These are phyloP conservation scores for Hemicordylus capensis DNA, from an alignment of 2,113 vertebrate genomes.

Conservation along the genomic window DNA sequence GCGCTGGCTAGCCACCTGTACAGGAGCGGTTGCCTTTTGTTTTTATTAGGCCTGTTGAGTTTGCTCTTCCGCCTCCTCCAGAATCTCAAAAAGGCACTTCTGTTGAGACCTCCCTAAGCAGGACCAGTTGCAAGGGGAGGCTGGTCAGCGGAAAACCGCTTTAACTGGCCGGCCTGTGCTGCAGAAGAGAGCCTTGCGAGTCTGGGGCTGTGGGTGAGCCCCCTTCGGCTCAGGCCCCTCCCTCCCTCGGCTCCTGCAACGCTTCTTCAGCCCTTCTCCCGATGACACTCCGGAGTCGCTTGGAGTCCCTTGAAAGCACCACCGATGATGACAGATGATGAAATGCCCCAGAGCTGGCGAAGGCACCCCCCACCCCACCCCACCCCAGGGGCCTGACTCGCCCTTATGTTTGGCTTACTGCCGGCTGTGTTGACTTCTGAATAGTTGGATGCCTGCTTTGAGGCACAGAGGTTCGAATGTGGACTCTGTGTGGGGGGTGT, in stretches of 20 bases:
- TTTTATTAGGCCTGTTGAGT: too few species aligned
- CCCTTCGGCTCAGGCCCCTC: not conserved
- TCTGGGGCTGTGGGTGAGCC: too few species aligned
- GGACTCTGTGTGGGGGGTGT: not conserved
- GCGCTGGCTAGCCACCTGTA: too few species aligned
- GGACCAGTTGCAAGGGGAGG: too few species aligned
- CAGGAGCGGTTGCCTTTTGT: too few species aligned
- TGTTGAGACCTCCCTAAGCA: too few species aligned
- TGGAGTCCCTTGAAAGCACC: not conserved
- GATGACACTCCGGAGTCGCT: not conserved
- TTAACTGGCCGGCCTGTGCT: too few species aligned
- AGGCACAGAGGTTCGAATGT: not conserved
- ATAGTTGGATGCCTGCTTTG: not conserved
- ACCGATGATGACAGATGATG: slow-evolving; percentile 29
- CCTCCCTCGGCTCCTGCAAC: not conserved
- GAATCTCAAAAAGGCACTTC: too few species aligned
- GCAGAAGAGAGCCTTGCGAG: too few species aligned
- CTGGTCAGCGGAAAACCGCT: too few species aligned
- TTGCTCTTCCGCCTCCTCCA: too few species aligned
- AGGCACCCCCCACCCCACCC: not conserved
- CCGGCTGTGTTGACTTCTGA: not conserved
- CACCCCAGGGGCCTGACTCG: not conserved
- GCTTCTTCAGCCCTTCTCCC: not conserved
- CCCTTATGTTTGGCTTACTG: not conserved
- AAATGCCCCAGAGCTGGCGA: not conserved